phyloP scores from a whole-genome alignment of 2,888 invertebrate genomes.

The Drosophila engyochracea region DNA sequence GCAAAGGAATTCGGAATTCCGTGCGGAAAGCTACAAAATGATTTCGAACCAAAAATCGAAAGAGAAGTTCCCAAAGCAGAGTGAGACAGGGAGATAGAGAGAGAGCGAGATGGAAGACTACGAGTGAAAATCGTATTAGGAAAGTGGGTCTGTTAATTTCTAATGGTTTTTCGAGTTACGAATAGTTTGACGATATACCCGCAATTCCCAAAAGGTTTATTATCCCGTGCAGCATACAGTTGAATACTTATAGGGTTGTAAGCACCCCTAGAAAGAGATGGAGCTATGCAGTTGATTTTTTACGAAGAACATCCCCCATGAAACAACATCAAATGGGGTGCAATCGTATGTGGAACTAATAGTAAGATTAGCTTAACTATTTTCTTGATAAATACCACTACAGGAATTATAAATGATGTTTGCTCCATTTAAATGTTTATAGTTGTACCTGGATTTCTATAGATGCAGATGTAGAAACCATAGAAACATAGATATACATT shows the following conservation, averaged over 20 bases:
- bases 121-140: constrained; percentile 20
- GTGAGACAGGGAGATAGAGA: constrained; percentile 3
- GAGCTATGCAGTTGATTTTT: background rate
- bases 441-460: background rate
- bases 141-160: constrained; percentile 5
- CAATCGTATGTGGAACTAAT: background rate
- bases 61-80: background rate
- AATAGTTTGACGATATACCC: background rate
- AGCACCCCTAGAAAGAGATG: constrained; percentile 18
- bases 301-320: constrained; percentile 38
- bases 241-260: constrained; percentile 1
- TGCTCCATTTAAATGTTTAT: background rate
- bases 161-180: constrained; percentile 2
- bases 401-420: background rate
- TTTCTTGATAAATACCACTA: background rate
- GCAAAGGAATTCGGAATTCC: constrained; percentile 66
- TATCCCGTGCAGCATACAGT: background rate
- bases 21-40: constrained; percentile 65
- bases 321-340: constrained; percentile 12
- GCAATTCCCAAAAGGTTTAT: background rate
- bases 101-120: constrained; percentile 8
- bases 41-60: constrained; percentile 18
- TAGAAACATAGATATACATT: background rate
- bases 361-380: background rate
- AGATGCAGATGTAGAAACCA: background rate